phyloP scores from a whole-genome alignment of 2,888 invertebrate species.

The Protula sp. region DNA sequence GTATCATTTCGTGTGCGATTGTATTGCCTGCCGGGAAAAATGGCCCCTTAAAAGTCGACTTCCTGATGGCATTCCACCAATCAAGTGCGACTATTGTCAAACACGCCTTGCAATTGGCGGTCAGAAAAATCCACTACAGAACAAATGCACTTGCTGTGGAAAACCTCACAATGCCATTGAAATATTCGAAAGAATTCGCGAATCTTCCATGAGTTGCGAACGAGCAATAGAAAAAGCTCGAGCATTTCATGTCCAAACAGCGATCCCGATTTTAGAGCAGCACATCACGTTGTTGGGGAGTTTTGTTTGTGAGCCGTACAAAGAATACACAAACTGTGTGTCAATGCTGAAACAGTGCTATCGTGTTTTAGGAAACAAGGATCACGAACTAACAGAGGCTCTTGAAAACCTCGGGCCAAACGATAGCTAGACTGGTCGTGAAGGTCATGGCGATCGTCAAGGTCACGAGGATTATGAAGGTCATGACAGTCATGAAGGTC shows the following conservation, averaged over 20 bases:
- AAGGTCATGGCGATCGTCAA: no score
- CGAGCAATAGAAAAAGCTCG: conserved; percentile 29
- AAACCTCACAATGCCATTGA: conserved; percentile 13
- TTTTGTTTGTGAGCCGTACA: conserved; percentile 38
- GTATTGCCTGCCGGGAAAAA: conserved; percentile 62
- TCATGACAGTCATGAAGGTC: no score
- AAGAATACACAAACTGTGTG: conserved; percentile 47
- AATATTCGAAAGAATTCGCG: conserved; percentile 10
- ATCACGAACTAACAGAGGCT: no score
- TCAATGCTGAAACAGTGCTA: conserved; percentile 51
- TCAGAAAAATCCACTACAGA: conserved; percentile 7
- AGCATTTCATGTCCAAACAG: conserved; percentile 18
- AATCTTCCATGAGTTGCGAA: conserved; percentile 23
- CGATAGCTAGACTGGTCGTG: no score
- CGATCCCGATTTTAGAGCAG: conserved; percentile 30
- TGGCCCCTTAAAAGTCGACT: conserved; percentile 33
- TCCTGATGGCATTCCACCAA: conserved; percentile 30
- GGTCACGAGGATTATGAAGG: no score
- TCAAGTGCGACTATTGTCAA: conserved; percentile 14
- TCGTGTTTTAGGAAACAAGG: conserved; percentile 39
- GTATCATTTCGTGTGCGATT: conserved; percentile 75
- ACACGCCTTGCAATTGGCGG: neutral
- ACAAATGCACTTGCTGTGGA: conserved; percentile 14
- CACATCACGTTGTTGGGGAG: conserved; percentile 36
- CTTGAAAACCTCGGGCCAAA: neutral